Base-by-base conservation (phyloP, 2,888 invertebrate genomes). In the Onchidella celtica region DNA sequence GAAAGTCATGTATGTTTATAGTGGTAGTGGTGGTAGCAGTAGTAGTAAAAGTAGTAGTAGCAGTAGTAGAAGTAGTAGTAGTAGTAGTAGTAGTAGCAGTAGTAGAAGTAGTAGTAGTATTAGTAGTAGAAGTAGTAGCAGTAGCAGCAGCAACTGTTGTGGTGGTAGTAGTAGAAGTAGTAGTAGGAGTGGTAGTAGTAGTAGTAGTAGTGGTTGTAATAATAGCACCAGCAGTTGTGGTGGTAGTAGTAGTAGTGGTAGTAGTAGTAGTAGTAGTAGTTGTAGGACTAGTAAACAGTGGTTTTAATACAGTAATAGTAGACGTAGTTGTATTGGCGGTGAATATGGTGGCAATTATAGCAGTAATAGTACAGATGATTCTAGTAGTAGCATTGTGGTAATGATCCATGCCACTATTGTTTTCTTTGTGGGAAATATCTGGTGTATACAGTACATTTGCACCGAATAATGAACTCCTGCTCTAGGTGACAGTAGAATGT, bases 181-280 rank as follows among this genome's bases (percentile, higher is more conserved):
- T n/a, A n/a, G n/a, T n/a, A n/a, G n/a, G n/a, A n/a, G n/a, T n/a
- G n/a, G 38, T 24, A 69, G 66, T n/a, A 76, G 66, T 40, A 66
- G 76, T 27, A 76, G 76, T 61, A 74, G 76, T 40, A 66, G 76
- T 40, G 66, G 66, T 65, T 38, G 75, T 61, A 75, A 63, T 61
- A 75, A 63, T 75, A 75, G 75, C 63, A 75, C 63, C n/a, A n/a
- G n/a, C n/a, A n/a, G n/a, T n/a, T n/a, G n/a, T n/a, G n/a, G 34
- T n/a, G 6, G 3, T 21, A 34, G 34, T 36, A 69, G 36, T 36
- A 69, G 66, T 66, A 66, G 66, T 66, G 6, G 66, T 66, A 27
- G 32, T 21, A 27, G 66, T 66, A 66, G 17, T 66, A 66, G 17
- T 11, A 66, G 32, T 66, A 14, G 66, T 29, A 29, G 66, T 34